phyloP scores from a whole-genome alignment of 53 echinoderm and acorn worm genomes.

The Hippasteria phrygiana region DNA sequence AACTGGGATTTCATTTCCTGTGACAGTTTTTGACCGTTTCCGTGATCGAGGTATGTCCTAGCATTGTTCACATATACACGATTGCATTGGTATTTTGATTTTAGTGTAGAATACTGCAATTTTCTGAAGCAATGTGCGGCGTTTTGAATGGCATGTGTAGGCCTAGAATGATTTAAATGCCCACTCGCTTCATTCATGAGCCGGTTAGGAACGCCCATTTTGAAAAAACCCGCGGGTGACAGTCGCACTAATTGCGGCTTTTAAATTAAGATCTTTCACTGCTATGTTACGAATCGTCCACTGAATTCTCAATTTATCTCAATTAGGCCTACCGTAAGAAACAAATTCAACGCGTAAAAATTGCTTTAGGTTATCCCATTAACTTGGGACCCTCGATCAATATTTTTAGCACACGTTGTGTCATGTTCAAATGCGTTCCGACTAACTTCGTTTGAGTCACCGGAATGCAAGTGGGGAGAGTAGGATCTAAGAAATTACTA shows the following conservation, averaged over 20 bases:
- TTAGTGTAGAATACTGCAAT: background rate
- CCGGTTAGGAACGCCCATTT: slow-evolving; percentile 40
- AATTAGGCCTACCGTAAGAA: background rate
- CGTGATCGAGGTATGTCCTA: slow-evolving; percentile 1
- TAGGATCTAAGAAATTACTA: too few species aligned
- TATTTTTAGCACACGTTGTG: too few species aligned
- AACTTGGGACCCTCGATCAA: too few species aligned
- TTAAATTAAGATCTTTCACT: too few species aligned
- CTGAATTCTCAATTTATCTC: background rate
- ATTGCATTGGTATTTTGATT: background rate
- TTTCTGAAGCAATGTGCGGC: background rate
- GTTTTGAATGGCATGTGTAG: slow-evolving; percentile 43
- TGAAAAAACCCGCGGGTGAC: slow-evolving; percentile 10
- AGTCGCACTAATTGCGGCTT: background rate
- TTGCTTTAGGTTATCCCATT: background rate
- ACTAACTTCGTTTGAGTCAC: too few species aligned
- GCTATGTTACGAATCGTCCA: background rate
- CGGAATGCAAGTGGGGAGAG: too few species aligned
- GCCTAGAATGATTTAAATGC: slow-evolving; percentile 45
- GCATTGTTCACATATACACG: background rate
- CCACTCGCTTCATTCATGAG: slow-evolving; percentile 53
- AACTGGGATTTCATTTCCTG: background rate
- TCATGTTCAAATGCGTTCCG: too few species aligned
- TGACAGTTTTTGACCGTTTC: background rate
- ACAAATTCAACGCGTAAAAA: background rate